Evolutionary conservation across 1,140 invertebrate genomes (phyloP).

Genomic region (Meloidogyne exigua): DNA sequence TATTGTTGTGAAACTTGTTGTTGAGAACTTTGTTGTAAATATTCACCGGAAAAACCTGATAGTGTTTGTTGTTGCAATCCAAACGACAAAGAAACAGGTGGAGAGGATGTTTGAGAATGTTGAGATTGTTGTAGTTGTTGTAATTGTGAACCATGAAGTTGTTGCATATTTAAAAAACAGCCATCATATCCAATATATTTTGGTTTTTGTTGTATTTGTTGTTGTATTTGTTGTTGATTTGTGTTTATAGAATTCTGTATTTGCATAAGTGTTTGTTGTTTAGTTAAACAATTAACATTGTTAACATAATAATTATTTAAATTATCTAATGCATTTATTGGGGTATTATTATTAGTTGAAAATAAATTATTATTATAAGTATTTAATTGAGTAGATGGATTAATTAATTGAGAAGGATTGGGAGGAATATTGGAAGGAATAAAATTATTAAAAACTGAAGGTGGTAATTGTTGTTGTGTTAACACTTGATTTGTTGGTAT

Average conservation of each 20-base stretch:
- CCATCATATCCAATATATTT: neutral
- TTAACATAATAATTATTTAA: slow-evolving; percentile 5
- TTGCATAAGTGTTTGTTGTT: neutral
- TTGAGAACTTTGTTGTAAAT: no score
- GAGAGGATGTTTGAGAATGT: neutral
- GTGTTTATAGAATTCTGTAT: neutral
- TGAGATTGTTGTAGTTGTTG: neutral
- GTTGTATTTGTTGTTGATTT: no score
- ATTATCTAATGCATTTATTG: neutral
- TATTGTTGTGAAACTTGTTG: neutral
- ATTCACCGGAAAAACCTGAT: no score
- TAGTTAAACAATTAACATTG: neutral
- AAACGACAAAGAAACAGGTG: no score
- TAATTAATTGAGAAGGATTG: neutral
- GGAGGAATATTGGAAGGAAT: neutral
- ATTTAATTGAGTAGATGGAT: no score
- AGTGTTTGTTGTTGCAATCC: no score
- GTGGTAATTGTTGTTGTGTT: neutral
- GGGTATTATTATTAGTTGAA: neutral
- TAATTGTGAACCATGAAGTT: neutral
- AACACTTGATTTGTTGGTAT: neutral
- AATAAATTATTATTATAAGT: neutral
- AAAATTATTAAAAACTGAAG: no score
- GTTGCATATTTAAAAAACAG: neutral
- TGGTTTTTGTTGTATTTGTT: neutral